Percentiles rank a stretch among this genome's conserved stretches.
These are phyloP conservation scores for Xenopus borealis DNA, from an alignment of 2,113 vertebrate genomes.

Conservation along the genomic window DNA sequence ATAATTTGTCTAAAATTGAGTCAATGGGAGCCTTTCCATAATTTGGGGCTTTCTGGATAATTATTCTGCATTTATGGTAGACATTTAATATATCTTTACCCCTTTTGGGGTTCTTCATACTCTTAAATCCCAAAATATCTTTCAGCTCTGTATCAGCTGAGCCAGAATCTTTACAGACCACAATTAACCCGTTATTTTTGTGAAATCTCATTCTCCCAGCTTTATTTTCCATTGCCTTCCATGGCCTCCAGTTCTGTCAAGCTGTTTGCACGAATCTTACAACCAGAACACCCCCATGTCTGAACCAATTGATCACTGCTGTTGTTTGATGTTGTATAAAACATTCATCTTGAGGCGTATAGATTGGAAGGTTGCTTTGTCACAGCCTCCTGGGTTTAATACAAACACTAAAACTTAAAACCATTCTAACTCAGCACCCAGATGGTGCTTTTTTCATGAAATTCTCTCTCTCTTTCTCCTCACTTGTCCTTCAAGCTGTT, in stretches of 20 bases:
- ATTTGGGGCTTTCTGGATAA: too few relatives aligned
- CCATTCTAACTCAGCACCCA: constrained; percentile 7
- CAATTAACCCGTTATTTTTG: too few relatives aligned
- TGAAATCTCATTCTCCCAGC: not conserved
- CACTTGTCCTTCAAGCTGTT: constrained; percentile 26
- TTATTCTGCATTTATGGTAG: too few relatives aligned
- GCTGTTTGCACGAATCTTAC: constrained; percentile 24
- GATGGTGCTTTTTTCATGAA: constrained; percentile 33
- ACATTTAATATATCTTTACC: too few relatives aligned
- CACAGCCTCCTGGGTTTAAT: constrained; percentile 35
- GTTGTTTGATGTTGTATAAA: constrained; percentile 42
- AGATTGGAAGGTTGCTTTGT: constrained; percentile 34
- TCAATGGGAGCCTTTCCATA: too few relatives aligned
- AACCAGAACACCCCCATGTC: constrained; percentile 27
- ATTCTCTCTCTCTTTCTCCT: constrained; percentile 12
- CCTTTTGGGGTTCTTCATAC: too few relatives aligned
- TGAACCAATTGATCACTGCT: constrained; percentile 36
- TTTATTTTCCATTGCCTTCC: not conserved
- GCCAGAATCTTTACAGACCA: too few relatives aligned
- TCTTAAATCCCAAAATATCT: too few relatives aligned
- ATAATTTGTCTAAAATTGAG: too few relatives aligned
- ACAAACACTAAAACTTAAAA: constrained; percentile 35
- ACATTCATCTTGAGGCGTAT: constrained; percentile 34
- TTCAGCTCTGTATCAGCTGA: too few relatives aligned
- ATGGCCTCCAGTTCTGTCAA: constrained; percentile 20